Evolutionary conservation across 1,140 invertebrate genomes (phyloP).

Genomic region (Drosophila pachea): DNA sequence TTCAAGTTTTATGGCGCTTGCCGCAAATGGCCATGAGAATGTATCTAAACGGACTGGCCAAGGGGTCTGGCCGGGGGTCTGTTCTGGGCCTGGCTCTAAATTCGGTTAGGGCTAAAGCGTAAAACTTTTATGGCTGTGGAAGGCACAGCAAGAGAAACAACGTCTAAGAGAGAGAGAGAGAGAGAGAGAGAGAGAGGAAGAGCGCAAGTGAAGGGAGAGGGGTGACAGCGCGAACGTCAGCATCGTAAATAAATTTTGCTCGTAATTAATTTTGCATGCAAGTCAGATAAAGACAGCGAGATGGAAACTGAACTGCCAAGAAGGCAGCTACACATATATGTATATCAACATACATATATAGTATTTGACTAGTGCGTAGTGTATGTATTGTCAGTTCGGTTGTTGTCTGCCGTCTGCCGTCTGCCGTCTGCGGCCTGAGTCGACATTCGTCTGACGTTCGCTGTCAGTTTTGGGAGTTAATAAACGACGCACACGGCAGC

Average conservation of each 20-base stretch:
- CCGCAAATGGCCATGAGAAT: slow-evolving; percentile 53
- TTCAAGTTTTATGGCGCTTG: slow-evolving; percentile 59
- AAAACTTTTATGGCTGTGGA: slow-evolving; percentile 70
- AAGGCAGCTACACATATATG: slow-evolving; percentile 7
- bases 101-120: slow-evolving; percentile 64
- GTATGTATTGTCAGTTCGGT: slow-evolving; percentile 8
- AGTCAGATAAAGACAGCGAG: slow-evolving; percentile 44
- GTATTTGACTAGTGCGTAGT: neutral
- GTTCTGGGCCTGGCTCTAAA: slow-evolving; percentile 40
- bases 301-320: slow-evolving; percentile 12
- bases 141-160: slow-evolving; percentile 1
- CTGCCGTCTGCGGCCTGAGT: neutral
- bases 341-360: neutral
- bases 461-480: slow-evolving; percentile 34
- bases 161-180: too few relatives aligned
- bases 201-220: neutral
- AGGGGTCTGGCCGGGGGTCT: too few relatives aligned
- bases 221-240: slow-evolving; percentile 12
- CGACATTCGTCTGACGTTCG: slow-evolving; percentile 4
- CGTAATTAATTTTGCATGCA: slow-evolving; percentile 75
- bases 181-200: too few relatives aligned
- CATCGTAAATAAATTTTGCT: slow-evolving; percentile 68
- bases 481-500: slow-evolving; percentile 49
- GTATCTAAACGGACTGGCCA: slow-evolving; percentile 58
- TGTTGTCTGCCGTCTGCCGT: neutral